A percentile compares a stretch with the other conserved stretches of the same genome.
Conservation (phyloP, 2,113 vertebrate genomes). For the Sus scrofa region DNA sequence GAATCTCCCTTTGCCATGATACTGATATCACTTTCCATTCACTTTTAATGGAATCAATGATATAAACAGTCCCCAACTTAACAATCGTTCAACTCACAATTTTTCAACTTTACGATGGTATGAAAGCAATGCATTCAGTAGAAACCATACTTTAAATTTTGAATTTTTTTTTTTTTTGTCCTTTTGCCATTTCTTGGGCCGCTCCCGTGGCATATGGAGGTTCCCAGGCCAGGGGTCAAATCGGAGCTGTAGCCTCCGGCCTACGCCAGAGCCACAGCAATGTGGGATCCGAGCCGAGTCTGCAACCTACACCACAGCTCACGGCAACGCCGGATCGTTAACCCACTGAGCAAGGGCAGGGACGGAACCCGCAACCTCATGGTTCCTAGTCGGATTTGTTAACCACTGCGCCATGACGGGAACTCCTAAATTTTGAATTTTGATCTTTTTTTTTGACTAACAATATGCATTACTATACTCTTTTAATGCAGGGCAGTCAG, state of each 20-base stretch:
- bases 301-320: too few relatives aligned
- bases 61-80: not conserved
- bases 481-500: not conserved
- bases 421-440: not conserved
- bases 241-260: too few relatives aligned
- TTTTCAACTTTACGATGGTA: not conserved
- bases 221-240: too few relatives aligned
- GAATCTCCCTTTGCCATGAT: not conserved
- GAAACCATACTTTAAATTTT: not conserved
- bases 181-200: too few relatives aligned
- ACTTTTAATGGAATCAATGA: not conserved
- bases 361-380: too few relatives aligned
- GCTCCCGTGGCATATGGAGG: too few relatives aligned
- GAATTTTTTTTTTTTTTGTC: not conserved
- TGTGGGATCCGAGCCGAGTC: too few relatives aligned
- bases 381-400: too few relatives aligned
- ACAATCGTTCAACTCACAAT: not conserved
- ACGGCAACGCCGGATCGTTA: too few relatives aligned
- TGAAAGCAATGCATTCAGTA: not conserved
- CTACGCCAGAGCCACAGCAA: too few relatives aligned
- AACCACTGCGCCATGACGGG: too few relatives aligned
- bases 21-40: not conserved
- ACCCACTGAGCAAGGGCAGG: too few relatives aligned
- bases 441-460: not conserved
- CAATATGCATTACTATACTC: not conserved